Base-by-base conservation (phyloP, 2,113 vertebrate species). In the Hylia prasina region DNA sequence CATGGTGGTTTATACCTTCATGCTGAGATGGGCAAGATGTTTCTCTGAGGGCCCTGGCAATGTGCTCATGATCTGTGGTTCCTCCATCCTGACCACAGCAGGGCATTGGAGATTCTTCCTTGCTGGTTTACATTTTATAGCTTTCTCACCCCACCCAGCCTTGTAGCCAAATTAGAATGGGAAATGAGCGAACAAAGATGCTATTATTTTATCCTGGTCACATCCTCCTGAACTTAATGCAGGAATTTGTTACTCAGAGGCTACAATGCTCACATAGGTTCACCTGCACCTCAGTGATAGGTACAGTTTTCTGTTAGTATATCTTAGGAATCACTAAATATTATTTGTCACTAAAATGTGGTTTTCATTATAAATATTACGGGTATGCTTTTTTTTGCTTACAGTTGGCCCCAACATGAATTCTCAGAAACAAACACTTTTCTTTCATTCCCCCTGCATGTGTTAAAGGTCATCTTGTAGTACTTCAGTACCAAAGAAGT, bases 1-100 rank as follows among this genome's bases (percentile, higher is more conserved):
- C 21, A 1, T 78, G 31, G 57, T 82, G 89, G 69, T 91, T 94
- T 87, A 15, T 81, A 94, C 65, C 76, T 90, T 93, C 68, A 37
- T 66, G 90, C 60, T 95, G 83, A 89, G 87, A 91, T 24, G 82
- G 69, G 53, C 65, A 95, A 95, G 88, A 93, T 79, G 61, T 92
- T 95, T 88, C 50, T 88, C 76, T 75, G 47, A 92, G 47, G 42
- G 57, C 39, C 21, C 54, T 95, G 95, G 68, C 64, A 40, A 35
- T 39, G 28, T 37, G 21, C 81, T 44, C 64, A 37, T 4, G 3
- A 44, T 75, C 80, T 86, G 76, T 48, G 80, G 64, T 81, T 94
- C 23, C 33, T 37, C 28, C 42, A 10, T 71, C 48, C 72, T 93
- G 69, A 83, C 60, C 60, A 33, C 0, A 0, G 33, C 1, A 0